These are phyloP conservation scores for Calliopsis andreniformis DNA, from an alignment of 1,140 invertebrate species.

Conservation along the genomic window DNA sequence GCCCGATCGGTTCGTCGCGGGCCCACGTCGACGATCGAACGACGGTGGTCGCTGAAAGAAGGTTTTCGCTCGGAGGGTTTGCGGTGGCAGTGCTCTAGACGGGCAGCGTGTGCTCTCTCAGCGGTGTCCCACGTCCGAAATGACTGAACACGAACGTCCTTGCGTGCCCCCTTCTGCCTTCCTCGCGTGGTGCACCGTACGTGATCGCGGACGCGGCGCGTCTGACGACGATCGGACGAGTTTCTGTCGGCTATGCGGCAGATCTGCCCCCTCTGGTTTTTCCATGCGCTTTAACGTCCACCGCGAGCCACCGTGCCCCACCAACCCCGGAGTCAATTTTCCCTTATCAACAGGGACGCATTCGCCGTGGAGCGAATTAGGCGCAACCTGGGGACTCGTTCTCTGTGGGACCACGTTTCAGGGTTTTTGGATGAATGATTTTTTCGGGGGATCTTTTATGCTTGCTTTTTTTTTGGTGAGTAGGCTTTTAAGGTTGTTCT, in stretches of 20 bases:
- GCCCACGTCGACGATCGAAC: background rate
- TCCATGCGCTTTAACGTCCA: conserved; percentile 58
- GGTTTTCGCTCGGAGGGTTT: background rate
- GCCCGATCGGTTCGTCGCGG: background rate
- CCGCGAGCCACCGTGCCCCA: conserved; percentile 33
- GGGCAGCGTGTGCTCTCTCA: background rate
- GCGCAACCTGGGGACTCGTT: too few species aligned
- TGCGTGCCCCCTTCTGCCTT: conserved; percentile 13
- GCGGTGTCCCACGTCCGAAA: conserved; percentile 38
- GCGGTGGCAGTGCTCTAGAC: conserved; percentile 23
- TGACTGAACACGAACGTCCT: conserved; percentile 45
- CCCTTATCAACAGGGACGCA: too few species aligned
- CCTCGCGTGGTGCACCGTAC: conserved; percentile 45
- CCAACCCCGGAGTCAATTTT: conserved; percentile 7
- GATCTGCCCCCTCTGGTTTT: conserved; percentile 61
- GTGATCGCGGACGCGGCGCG: conserved; percentile 63
- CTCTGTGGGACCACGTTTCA: too few species aligned
- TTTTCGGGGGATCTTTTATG: too few species aligned
- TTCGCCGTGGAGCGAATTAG: too few species aligned
- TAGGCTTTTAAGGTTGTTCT: too few species aligned
- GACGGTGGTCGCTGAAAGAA: too few species aligned
- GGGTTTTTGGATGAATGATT: too few species aligned
- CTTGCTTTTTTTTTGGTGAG: too few species aligned
- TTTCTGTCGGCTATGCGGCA: conserved; percentile 65
- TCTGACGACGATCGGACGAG: conserved; percentile 41